phyloP scores from a whole-genome alignment of 2,113 vertebrate species.

The Zonotrichia leucophrys region DNA sequence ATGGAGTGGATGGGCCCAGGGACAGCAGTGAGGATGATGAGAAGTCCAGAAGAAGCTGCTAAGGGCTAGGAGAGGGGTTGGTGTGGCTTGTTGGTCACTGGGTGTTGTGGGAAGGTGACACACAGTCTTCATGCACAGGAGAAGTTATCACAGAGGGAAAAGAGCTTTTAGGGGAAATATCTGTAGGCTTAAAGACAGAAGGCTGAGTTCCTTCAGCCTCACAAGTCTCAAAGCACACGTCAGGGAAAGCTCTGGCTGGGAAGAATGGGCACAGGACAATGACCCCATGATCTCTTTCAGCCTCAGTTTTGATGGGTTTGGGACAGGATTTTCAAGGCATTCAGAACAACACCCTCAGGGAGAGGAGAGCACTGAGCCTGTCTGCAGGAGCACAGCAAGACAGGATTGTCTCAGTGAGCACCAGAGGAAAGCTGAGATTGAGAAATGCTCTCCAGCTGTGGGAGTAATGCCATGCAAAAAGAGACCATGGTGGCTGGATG shows the following conservation, averaged over 20 bases:
- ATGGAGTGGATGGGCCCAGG: not conserved
- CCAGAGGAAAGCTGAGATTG: not conserved
- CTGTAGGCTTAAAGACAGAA: not conserved
- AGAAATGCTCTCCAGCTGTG: not conserved
- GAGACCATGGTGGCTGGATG: not conserved
- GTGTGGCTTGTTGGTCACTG: accelerated
- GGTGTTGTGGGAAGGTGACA: not conserved
- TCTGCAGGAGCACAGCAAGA: not conserved
- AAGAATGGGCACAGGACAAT: not conserved
- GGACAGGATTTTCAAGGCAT: not conserved
- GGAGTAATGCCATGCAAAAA: accelerated
- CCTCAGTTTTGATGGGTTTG: not conserved
- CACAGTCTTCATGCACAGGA: not conserved
- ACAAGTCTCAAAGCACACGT: not conserved
- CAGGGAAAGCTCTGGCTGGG: not conserved
- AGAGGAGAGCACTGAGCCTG: not conserved
- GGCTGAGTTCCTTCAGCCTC: not conserved
- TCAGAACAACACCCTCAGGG: not conserved
- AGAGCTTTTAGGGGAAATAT: not conserved
- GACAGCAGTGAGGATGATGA: not conserved
- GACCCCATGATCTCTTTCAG: not conserved
- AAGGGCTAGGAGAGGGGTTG: not conserved
- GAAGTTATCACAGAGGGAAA: not conserved
- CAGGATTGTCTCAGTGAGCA: not conserved
- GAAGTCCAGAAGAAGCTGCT: not conserved